Evolutionary conservation across 2,113 vertebrate species (phyloP).

Genomic region (Dasypus novemcinctus): DNA sequence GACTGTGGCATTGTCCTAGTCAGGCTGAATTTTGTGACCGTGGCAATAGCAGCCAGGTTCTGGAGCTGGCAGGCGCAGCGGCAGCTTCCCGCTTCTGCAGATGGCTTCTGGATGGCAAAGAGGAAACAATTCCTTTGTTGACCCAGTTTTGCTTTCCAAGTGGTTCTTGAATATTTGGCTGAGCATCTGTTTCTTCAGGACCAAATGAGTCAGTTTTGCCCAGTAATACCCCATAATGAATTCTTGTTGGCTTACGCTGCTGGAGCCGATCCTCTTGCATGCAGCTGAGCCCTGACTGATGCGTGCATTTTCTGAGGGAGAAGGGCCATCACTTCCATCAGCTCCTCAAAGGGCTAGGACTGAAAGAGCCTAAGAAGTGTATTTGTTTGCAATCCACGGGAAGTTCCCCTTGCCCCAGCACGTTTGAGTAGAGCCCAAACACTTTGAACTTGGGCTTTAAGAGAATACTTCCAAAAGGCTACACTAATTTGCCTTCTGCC

Average conservation of each 20-base stretch:
- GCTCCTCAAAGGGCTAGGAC: neutral
- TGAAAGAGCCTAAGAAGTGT: neutral
- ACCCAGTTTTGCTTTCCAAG: neutral
- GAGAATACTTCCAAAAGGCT: neutral
- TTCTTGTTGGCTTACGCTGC: neutral
- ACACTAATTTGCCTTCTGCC: neutral
- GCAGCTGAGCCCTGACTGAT: rapidly evolving
- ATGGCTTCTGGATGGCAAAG: neutral
- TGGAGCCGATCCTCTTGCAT: neutral
- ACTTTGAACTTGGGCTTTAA: rapidly evolving
- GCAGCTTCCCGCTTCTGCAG: neutral
- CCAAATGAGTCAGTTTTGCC: rapidly evolving
- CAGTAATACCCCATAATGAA: rapidly evolving
- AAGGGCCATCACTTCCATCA: neutral
- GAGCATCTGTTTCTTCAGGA: neutral
- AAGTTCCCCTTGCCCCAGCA: neutral
- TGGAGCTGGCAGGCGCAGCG: rapidly evolving
- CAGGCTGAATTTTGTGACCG: neutral
- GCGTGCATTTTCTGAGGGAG: neutral
- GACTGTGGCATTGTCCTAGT: neutral
- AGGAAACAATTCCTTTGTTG: neutral
- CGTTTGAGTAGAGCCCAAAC: too few relatives aligned
- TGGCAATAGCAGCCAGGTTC: too few relatives aligned
- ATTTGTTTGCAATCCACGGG: rapidly evolving
- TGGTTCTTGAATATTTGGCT: neutral